Percentiles rank a stretch among this genome's conserved stretches.
These are phyloP conservation scores for Aphaenogaster floridana DNA, from an alignment of 1,140 invertebrate genomes.

Conservation along the genomic window DNA sequence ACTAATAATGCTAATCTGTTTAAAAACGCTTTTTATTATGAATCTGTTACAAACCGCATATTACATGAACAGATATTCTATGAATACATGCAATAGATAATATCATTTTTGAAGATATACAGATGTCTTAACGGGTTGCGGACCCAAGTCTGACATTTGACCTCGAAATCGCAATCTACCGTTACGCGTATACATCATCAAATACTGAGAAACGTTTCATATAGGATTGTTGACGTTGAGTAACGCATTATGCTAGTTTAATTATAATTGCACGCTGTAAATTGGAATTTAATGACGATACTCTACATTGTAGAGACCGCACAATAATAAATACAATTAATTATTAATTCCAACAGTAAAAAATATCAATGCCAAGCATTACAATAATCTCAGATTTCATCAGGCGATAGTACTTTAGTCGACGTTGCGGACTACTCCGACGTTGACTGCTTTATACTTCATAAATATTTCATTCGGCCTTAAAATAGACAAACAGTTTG, in stretches of 20 bases:
- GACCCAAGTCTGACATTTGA: conserved; percentile 20
- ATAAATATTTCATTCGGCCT: conserved; percentile 46
- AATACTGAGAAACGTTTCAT: conserved; percentile 37
- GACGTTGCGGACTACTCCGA: not conserved
- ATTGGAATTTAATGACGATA: not conserved
- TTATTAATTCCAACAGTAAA: conserved; percentile 16
- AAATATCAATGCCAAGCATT: not conserved
- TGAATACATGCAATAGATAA: not conserved
- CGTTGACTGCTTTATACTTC: conserved; percentile 30
- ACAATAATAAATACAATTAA: conserved; percentile 37
- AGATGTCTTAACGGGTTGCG: not conserved
- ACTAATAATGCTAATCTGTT: not conserved
- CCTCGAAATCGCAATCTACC: conserved; percentile 30
- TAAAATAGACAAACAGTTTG: conserved; percentile 34
- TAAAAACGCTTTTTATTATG: not conserved
- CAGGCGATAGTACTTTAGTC: not conserved
- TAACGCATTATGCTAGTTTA: not conserved
- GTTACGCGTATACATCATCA: conserved; percentile 33
- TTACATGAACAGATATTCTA: not conserved
- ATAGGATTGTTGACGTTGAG: not conserved
- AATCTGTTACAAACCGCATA: not conserved
- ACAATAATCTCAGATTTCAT: not conserved
- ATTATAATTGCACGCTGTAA: not conserved
- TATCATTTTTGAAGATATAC: not conserved
- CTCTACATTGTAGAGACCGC: not conserved